A percentile compares a stretch with the other conserved stretches of the same genome.
Evolutionary conservation across 2,797 vertebrate genomes (phyloP).

Genomic region (Macrochelys suwanniensis): DNA sequence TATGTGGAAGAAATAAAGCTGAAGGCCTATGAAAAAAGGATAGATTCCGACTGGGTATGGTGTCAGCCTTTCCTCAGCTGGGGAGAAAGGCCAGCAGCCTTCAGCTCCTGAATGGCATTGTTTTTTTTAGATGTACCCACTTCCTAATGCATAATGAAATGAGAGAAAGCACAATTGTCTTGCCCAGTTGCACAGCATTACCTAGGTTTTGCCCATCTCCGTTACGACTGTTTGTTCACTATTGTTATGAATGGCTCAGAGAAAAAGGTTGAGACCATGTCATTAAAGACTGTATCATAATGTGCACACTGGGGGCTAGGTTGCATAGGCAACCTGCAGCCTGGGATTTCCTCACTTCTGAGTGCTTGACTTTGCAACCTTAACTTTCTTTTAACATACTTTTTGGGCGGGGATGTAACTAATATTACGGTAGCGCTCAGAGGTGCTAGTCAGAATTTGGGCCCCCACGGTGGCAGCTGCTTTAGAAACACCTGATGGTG

Average conservation of each 20-base stretch:
- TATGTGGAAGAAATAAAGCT: background rate
- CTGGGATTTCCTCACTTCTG: background rate
- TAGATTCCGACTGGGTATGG: background rate
- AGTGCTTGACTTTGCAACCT: background rate
- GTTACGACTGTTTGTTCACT: background rate
- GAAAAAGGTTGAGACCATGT: background rate
- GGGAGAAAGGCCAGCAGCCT: background rate
- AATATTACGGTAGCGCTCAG: background rate
- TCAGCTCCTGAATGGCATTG: background rate
- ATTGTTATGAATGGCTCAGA: background rate
- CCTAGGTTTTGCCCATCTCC: background rate
- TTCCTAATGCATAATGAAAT: background rate
- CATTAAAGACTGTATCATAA: background rate
- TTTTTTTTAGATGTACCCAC: background rate
- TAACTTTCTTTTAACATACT: background rate
- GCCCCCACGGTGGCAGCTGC: background rate
- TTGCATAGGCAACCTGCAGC: background rate
- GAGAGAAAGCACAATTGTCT: background rate
- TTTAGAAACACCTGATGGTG: accelerated
- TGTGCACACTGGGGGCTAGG: background rate
- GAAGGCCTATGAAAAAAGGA: background rate
- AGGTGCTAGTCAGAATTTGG: background rate
- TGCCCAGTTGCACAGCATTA: background rate
- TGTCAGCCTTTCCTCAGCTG: background rate
- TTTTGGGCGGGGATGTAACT: background rate